phyloP scores from a whole-genome alignment of 2,113 vertebrate species.

The Aspidoscelis tigris region DNA sequence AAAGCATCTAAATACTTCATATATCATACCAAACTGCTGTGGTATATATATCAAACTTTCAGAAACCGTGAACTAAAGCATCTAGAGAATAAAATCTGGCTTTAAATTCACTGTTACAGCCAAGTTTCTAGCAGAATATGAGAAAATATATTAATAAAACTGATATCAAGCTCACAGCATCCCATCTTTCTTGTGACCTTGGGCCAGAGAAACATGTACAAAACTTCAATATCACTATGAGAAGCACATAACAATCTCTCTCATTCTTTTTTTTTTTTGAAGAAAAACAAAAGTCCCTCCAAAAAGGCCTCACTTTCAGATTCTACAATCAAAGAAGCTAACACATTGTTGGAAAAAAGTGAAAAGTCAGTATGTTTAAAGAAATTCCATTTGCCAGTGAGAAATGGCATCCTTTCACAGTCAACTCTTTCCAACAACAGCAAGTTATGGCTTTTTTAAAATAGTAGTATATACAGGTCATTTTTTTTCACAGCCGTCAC shows the following conservation, averaged over 20 bases:
- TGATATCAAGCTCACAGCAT: background rate
- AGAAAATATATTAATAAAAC: background rate
- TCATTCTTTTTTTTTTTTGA: background rate
- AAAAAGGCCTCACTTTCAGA: conserved; percentile 27
- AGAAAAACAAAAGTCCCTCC: background rate
- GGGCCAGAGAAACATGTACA: background rate
- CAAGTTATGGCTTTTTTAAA: conserved; percentile 45
- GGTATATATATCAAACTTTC: no score
- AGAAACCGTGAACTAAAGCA: background rate
- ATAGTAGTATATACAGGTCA: background rate
- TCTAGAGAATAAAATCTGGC: background rate
- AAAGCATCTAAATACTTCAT: no score
- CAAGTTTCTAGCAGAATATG: background rate
- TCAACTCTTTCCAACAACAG: conserved; percentile 31
- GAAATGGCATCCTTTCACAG: conserved; percentile 47
- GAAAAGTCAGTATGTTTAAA: conserved; percentile 55
- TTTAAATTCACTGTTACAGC: background rate
- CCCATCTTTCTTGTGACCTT: background rate
- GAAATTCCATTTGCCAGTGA: conserved; percentile 60
- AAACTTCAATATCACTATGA: background rate
- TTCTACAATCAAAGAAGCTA: conserved; percentile 26
- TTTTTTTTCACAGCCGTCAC: conserved; percentile 21
- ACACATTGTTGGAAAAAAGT: conserved; percentile 46
- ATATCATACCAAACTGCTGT: no score
- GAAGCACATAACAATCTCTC: rapidly evolving